Conservation (phyloP, 2,113 vertebrate genomes). For the Oryctolagus cuniculus region mOryCun1.1 NC_091445.1:18941501-18942000, state of each 20-base stretch:
- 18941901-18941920: too few species aligned
- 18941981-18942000: too few species aligned
- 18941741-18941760: background rate
- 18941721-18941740: background rate
- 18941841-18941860: too few species aligned
- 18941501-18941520: slow-evolving; percentile 34
- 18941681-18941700: background rate
- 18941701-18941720: background rate
- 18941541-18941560: slow-evolving; percentile 66
- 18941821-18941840: too few species aligned
- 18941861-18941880: too few species aligned
- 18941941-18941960: too few species aligned
- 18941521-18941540: slow-evolving; percentile 53
- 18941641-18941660: background rate
- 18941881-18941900: too few species aligned
- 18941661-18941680: background rate
- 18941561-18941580: slow-evolving; percentile 6
- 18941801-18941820: background rate
- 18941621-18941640: background rate
- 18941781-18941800: background rate
- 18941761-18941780: background rate
- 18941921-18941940: too few species aligned
- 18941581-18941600: background rate
- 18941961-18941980: too few species aligned
- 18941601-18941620: slow-evolving; percentile 32